A percentile compares a stretch with the other conserved stretches of the same genome.
Evolutionary conservation across 2,113 vertebrate species (phyloP).

Genomic region (Heliornis fulica): DNA sequence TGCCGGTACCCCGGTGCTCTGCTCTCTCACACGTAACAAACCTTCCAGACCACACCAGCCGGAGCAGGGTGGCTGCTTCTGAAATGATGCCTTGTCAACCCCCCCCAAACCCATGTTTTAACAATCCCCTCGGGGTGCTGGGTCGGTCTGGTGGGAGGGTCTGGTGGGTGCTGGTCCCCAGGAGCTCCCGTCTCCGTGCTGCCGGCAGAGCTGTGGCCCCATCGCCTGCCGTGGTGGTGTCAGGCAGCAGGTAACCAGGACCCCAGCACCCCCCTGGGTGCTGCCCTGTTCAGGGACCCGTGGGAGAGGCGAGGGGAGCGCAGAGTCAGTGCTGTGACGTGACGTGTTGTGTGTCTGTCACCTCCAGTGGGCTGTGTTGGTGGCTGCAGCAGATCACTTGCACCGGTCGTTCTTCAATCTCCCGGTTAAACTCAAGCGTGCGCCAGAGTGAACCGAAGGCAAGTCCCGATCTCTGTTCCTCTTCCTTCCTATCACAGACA

Average conservation of each 20-base stretch:
- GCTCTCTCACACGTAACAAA: fast-evolving
- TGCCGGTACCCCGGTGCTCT: fast-evolving
- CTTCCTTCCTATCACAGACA: not conserved
- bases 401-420: not conserved
- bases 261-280: fast-evolving
- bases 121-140: not conserved
- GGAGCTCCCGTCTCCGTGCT: not conserved
- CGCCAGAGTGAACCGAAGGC: not conserved
- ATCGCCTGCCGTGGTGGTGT: fast-evolving
- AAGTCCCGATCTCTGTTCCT: not conserved
- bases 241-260: fast-evolving
- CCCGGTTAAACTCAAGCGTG: not conserved
- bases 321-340: too few relatives aligned
- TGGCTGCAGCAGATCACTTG: not conserved
- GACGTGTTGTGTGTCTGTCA: too few relatives aligned
- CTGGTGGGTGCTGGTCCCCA: fast-evolving
- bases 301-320: fast-evolving
- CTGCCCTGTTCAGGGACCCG: not conserved
- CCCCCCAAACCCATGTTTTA: too few relatives aligned
- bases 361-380: too few relatives aligned
- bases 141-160: fast-evolving
- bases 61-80: fast-evolving
- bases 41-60: not conserved
- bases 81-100: fast-evolving
- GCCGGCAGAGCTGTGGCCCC: fast-evolving